A percentile compares a stretch with the other conserved stretches of the same genome.
Conservation (phyloP, 1,140 invertebrate genomes). For the Melipona quadrifasciata region DNA sequence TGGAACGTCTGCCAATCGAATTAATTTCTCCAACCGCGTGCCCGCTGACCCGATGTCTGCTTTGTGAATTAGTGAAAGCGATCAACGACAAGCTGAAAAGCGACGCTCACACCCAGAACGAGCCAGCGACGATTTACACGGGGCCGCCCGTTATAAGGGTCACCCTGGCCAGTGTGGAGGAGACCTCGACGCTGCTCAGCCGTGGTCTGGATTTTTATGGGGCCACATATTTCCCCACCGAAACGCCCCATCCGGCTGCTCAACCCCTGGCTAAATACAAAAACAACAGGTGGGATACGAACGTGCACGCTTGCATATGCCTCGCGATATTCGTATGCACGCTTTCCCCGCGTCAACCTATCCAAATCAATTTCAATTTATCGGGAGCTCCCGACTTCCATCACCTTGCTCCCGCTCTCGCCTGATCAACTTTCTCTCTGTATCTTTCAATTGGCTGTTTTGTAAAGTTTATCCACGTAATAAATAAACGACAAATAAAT, state of each 20-base stretch:
- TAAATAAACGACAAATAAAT: too few relatives aligned
- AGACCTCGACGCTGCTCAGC: slow-evolving; percentile 90
- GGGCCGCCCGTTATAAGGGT: slow-evolving; percentile 85
- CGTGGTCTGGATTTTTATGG: slow-evolving; percentile 93
- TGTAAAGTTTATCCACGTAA: not conserved
- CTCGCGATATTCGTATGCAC: not conserved
- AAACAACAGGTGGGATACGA: slow-evolving; percentile 80
- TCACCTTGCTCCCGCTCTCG: too few relatives aligned
- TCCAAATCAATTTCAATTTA: slow-evolving; percentile 45
- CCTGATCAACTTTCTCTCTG: not conserved
- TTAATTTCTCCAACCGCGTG: slow-evolving; percentile 15
- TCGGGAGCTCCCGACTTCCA: not conserved
- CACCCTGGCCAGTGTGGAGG: slow-evolving; percentile 90
- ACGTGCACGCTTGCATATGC: slow-evolving; percentile 41
- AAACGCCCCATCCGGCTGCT: slow-evolving; percentile 85
- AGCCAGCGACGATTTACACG: slow-evolving; percentile 82
- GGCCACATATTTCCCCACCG: slow-evolving; percentile 92
- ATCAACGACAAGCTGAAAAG: slow-evolving; percentile 79
- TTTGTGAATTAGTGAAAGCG: slow-evolving; percentile 74
- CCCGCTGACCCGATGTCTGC: slow-evolving; percentile 36
- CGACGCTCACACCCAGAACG: slow-evolving; percentile 81
- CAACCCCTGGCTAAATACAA: slow-evolving; percentile 81
- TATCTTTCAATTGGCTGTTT: not conserved
- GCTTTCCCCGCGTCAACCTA: slow-evolving; percentile 3
- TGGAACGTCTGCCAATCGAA: slow-evolving; percentile 2